Evolutionary conservation across 1,140 invertebrate species (phyloP).

Genomic region (Physella acuta): DNA sequence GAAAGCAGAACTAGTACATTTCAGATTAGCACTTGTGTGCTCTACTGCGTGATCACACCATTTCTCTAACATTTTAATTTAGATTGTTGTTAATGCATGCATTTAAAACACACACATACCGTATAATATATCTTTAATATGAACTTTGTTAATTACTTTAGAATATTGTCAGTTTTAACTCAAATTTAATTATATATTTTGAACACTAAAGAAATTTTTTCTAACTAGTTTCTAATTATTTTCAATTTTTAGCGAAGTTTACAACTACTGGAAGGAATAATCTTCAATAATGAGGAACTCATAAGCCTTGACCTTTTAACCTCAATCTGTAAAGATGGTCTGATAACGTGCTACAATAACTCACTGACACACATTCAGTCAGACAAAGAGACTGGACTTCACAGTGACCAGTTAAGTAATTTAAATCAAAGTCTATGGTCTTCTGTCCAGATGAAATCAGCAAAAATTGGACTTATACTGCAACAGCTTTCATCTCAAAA

Average conservation of each 20-base stretch:
- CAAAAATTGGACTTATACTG: slow-evolving; percentile 17
- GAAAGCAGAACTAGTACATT: too few relatives aligned
- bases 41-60: too few relatives aligned
- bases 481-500: slow-evolving; percentile 21
- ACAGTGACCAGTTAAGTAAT: neutral
- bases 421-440: neutral
- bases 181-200: too few relatives aligned
- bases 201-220: neutral
- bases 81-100: too few relatives aligned
- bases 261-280: slow-evolving; percentile 36
- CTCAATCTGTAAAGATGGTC: slow-evolving; percentile 10
- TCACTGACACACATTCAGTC: neutral
- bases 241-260: slow-evolving; percentile 33
- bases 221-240: neutral
- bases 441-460: slow-evolving; percentile 8
- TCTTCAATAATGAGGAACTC: slow-evolving; percentile 22
- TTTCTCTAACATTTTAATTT: too few relatives aligned
- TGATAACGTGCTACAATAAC: slow-evolving; percentile 7
- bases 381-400: neutral
- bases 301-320: slow-evolving; percentile 5
- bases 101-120: too few relatives aligned
- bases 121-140: too few relatives aligned
- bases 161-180: too few relatives aligned
- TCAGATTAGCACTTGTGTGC: too few relatives aligned
- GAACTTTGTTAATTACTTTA: too few relatives aligned